Conservation (phyloP, 2,113 vertebrate genomes). For the Bagarius yarrelli region DNA sequence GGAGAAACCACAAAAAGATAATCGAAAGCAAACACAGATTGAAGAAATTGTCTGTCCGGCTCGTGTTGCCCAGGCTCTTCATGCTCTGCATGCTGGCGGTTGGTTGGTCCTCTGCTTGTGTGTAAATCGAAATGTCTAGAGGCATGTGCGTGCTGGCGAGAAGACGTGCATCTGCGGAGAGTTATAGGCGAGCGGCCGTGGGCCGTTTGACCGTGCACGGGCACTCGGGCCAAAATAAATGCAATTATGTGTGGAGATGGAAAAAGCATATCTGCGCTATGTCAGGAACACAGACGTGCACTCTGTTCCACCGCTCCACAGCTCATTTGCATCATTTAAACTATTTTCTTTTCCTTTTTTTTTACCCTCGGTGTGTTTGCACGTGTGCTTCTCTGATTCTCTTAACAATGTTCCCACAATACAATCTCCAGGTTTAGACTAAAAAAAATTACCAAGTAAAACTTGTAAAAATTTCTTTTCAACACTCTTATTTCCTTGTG, state of each 20-base stretch:
- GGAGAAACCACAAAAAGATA: conserved; percentile 62
- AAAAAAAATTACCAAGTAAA: not conserved
- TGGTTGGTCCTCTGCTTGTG: not conserved
- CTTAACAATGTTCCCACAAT: not conserved
- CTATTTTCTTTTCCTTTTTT: not conserved
- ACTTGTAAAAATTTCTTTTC: not conserved
- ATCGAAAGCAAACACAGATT: not conserved
- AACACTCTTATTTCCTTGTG: not conserved
- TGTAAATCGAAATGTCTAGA: conserved; percentile 9
- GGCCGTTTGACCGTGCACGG: conserved; percentile 42
- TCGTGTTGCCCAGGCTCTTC: not conserved
- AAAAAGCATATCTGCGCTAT: conserved; percentile 56
- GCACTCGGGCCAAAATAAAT: conserved; percentile 58
- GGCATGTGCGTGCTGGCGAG: conserved; percentile 32
- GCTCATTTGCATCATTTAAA: conserved; percentile 48
- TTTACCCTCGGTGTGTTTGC: not conserved
- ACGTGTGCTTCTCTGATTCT: not conserved
- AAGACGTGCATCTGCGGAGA: conserved; percentile 25
- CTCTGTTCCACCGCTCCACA: conserved; percentile 42
- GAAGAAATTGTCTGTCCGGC: not conserved
- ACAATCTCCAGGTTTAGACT: not conserved
- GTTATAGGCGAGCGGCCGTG: conserved; percentile 39
- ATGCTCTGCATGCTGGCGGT: not conserved
- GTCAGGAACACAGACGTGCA: conserved; percentile 40
- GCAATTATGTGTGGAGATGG: conserved; percentile 49